Base-by-base conservation (phyloP, 2,797 vertebrate genomes). In the Schizopygopsis pylzovi region DNA sequence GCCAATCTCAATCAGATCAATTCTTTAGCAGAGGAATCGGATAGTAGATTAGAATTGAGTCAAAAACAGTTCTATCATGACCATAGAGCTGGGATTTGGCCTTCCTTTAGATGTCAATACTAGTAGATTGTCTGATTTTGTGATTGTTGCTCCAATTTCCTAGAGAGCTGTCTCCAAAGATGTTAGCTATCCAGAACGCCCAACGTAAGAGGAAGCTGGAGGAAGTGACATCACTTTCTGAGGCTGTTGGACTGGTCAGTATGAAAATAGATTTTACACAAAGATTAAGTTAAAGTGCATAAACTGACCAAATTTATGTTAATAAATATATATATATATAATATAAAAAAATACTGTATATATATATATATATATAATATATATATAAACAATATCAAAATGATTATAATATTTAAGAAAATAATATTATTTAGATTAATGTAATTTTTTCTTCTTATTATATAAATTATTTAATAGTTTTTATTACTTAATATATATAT, bases 131-230 rank as follows among this genome's bases (percentile, higher is more conserved):
- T 37, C n/a, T 52, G 11, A 20, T 41, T 45, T 12, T 45, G 12
- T 83, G 2, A 59, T 63, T 13, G 11, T 71, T 78, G 33, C 15
- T 10, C 33, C 16, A 89, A 84, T 92, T 86, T 91, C 92, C 59
- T 92, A 95, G 96, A 93, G 95, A 97, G 79, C 88, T 96, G 79
- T 96, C 95, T 81, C 95, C 97, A 88, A 96, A 96, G 92, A 95
- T 95, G 85, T 87, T 97, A 87, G 96, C 95, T 89, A 94, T 96
- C 91, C 97, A 97, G 93, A 99, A 97, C 91, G 92, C 93, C 89
- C 98, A 97, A 87, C 96, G 97, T 89, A 99, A 99, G 93, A 96
- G 98, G 91, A 99, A 99, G 94, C 96, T 99, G 92, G 95, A 96
- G 86, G 96, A 96, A 78, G 94, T 97, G 83, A 95, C 94, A 85